Evolutionary conservation across 2,888 invertebrate genomes (phyloP).

Genomic region (Trilocha varians): DNA sequence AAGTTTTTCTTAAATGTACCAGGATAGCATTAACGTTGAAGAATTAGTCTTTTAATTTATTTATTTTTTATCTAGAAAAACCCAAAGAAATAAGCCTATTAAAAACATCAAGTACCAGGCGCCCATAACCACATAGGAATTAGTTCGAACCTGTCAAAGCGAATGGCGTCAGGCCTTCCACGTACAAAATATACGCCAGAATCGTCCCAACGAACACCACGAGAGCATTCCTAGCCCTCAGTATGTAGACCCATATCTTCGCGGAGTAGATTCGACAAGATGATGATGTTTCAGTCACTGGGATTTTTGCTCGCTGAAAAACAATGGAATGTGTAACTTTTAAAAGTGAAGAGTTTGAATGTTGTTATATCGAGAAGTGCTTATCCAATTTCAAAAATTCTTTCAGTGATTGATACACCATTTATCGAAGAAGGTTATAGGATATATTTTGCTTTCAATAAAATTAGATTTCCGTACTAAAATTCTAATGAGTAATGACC

Average conservation of each 20-base stretch:
- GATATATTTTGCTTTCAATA: no score
- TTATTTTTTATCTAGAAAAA: no score
- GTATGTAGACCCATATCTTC: conserved; percentile 40
- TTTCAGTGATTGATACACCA: no score
- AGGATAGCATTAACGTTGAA: no score
- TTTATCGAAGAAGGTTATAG: no score
- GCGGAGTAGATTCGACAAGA: conserved; percentile 16
- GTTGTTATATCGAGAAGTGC: no score
- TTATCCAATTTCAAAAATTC: no score
- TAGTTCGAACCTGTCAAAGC: conserved; percentile 76
- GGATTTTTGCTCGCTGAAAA: conserved; percentile 24
- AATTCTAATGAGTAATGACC: no score
- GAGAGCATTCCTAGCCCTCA: conserved; percentile 84
- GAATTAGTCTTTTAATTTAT: background rate
- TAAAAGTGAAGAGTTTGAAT: background rate
- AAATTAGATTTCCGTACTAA: no score
- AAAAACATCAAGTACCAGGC: conserved; percentile 1
- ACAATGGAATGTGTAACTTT: background rate
- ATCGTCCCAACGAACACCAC: conserved; percentile 80
- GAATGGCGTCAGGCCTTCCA: conserved; percentile 74
- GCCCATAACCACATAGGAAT: background rate
- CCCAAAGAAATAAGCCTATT: no score
- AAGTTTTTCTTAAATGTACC: conserved; percentile 1
- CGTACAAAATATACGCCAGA: conserved; percentile 64
- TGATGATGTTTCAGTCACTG: conserved; percentile 12